Evolutionary conservation across 2,113 vertebrate species (phyloP).

Genomic region (Epinephelus lanceolatus): DNA sequence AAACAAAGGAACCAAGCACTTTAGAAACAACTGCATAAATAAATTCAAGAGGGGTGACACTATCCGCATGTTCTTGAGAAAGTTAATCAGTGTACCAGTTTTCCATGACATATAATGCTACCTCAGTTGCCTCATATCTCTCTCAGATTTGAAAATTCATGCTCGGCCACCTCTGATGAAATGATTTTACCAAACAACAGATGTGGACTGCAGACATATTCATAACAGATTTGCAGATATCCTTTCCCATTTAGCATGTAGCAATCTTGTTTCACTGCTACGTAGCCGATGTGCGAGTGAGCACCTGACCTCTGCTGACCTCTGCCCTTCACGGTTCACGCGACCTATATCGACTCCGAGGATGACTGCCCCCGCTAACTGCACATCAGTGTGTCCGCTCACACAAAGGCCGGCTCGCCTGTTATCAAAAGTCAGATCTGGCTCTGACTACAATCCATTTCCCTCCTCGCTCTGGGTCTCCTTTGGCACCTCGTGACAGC

Average conservation of each 20-base stretch:
- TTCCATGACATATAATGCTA: background rate
- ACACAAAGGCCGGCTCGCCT: constrained; percentile 64
- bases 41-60: background rate
- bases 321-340: constrained; percentile 73
- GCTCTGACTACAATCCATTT: constrained; percentile 75
- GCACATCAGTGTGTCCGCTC: constrained; percentile 69
- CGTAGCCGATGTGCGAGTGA: constrained; percentile 14
- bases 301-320: constrained; percentile 68
- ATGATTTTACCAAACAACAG: constrained; percentile 4
- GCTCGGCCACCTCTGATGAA: background rate
- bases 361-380: constrained; percentile 76
- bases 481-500: constrained; percentile 72
- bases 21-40: background rate
- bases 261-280: constrained; percentile 44
- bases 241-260: constrained; percentile 32
- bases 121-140: background rate
- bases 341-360: constrained; percentile 66
- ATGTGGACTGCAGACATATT: constrained; percentile 37
- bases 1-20: background rate
- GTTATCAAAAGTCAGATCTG: constrained; percentile 79
- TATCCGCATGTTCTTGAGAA: background rate
- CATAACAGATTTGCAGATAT: constrained; percentile 30
- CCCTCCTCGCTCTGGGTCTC: constrained; percentile 46
- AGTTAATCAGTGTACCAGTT: background rate
- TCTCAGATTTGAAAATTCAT: constrained; percentile 9